Base-by-base conservation (phyloP, 1,140 invertebrate species). In the Phocides pigmalion region DNA sequence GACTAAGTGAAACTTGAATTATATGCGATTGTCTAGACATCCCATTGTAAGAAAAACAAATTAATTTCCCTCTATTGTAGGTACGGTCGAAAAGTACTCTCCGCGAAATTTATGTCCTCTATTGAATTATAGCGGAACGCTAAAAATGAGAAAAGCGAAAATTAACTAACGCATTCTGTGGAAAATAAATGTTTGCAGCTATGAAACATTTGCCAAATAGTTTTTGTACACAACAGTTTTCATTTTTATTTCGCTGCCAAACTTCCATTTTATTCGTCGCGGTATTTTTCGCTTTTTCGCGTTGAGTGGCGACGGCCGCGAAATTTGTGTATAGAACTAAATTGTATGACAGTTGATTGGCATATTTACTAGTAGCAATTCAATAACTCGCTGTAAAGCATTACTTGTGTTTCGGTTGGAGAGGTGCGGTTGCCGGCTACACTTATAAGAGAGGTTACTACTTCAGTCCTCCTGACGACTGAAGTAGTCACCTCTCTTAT, bases 11-110 rank as follows among this genome's bases (percentile, higher is more conserved):
- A 87, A 83, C 77, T 85, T 89, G 85, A 90, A 84, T 87, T 88
- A 90, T 87, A 84, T 76, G 79, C 79, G 83, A 77, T 87, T 87
- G 87, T 89, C 87, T 90, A 90, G 87, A 89, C 87, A 74, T 68
- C 64, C 84, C 76, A 87, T 90, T 90, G 87, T 90, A 81, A 87
- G 86, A 87, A 90, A 89, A 90, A 89, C 86, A 90, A 90, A 87
- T 90, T 89, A 90, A 87, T 89, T 85, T 79, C 76, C 81, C 82
- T 72, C 76, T 79, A 84, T 79, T 79, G 83, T 79, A 84, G 71
- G 64, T 79, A 74, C 68, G 70, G 74, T 76, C 78, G 76, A 89
- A 84, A 86, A 87, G 81, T 83, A 76, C 79, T 81, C 70, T 64
- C 62, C 64, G 66, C 64, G 56, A 68, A 82, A 90, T 90, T 90